Evolutionary conservation across 2,888 invertebrate species (phyloP).

Genomic region (Eilema sororculum): DNA sequence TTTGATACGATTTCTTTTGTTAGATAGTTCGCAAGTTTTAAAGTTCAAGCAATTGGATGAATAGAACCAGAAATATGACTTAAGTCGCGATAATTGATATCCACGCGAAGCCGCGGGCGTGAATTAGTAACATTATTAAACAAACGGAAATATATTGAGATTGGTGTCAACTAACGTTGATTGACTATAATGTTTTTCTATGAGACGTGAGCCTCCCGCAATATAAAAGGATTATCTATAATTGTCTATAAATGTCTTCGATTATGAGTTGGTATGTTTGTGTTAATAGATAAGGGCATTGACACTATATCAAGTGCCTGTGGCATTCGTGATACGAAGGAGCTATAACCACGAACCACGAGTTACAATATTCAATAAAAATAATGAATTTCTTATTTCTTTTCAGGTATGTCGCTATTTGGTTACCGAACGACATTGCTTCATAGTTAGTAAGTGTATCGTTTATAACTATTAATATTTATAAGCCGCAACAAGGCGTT

Average conservation of each 20-base stretch:
- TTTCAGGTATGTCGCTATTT: conserved; percentile 47
- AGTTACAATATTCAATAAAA: too few relatives aligned
- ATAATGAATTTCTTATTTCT: conserved; percentile 7
- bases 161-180: background rate
- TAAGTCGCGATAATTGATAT: too few relatives aligned
- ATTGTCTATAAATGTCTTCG: background rate
- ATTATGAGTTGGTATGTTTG: background rate
- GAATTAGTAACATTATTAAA: too few relatives aligned
- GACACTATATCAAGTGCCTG: background rate
- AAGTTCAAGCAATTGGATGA: too few relatives aligned
- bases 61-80: too few relatives aligned
- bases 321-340: background rate
- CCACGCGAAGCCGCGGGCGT: too few relatives aligned
- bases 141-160: background rate
- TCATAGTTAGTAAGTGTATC: conserved; percentile 22
- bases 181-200: background rate
- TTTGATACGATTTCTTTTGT: too few relatives aligned
- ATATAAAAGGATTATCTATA: background rate
- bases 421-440: conserved; percentile 19
- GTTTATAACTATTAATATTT: background rate
- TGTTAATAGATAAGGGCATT: background rate
- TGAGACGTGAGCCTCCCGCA: background rate
- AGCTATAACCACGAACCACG: too few relatives aligned
- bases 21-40: too few relatives aligned
- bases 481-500: too few relatives aligned